phyloP scores from a whole-genome alignment of 2,113 vertebrate species.

The Ochotona princeps region DNA sequence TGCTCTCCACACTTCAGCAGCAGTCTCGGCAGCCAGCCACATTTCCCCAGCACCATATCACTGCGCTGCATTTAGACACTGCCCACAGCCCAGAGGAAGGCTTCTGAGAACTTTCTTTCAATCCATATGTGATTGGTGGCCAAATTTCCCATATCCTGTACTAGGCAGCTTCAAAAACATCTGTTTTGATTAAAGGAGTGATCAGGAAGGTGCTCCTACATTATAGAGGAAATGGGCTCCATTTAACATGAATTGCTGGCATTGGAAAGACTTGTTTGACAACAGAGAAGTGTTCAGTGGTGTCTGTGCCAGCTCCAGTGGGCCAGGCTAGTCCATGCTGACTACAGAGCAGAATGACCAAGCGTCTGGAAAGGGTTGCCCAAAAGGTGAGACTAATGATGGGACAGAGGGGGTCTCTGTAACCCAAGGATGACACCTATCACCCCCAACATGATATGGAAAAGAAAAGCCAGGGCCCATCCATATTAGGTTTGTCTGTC shows the following conservation, averaged over 20 bases:
- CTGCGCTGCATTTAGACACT: conserved; percentile 49
- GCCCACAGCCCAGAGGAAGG: background rate
- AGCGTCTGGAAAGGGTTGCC: conserved; percentile 16
- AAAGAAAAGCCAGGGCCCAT: background rate
- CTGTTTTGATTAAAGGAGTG: conserved; percentile 72
- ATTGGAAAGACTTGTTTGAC: conserved; percentile 50
- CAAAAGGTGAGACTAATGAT: background rate
- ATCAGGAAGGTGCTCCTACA: conserved; percentile 68
- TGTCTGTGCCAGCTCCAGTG: conserved; percentile 2
- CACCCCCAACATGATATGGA: background rate
- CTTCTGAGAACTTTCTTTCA: conserved; percentile 51
- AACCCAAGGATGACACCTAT: background rate
- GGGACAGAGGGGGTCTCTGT: background rate
- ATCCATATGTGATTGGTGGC: conserved; percentile 59
- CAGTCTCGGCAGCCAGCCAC: conserved; percentile 11
- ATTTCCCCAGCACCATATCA: conserved; percentile 36
- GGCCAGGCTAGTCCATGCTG: background rate
- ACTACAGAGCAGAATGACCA: background rate
- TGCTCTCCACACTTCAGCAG: conserved; percentile 47
- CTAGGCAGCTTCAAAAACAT: conserved; percentile 58
- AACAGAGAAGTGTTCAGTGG: background rate
- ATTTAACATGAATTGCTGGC: conserved; percentile 65
- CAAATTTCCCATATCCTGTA: conserved; percentile 72
- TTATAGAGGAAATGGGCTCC: conserved; percentile 60
- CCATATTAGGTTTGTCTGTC: background rate